A percentile compares a stretch with the other conserved stretches of the same genome.
Evolutionary conservation across 2,113 vertebrate genomes (phyloP).

Genomic region (Okapia johnstoni): DNA sequence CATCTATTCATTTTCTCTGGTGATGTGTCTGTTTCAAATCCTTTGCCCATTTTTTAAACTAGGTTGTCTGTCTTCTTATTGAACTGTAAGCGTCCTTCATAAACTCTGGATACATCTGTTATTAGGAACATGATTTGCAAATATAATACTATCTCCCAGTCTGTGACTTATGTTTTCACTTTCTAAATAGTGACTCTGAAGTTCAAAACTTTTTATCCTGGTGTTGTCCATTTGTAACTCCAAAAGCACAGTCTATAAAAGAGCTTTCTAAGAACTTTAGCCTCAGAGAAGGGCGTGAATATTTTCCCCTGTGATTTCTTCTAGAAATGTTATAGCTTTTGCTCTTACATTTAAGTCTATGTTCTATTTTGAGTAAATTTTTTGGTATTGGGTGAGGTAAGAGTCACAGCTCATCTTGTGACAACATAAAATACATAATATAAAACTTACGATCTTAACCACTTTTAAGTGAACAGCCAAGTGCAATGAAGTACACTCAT

Average conservation of each 20-base stretch:
- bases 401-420: not conserved
- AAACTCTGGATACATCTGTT: not conserved
- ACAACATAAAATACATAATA: not conserved
- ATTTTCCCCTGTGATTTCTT: not conserved
- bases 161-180: not conserved
- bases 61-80: not conserved
- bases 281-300: not conserved
- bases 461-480: not conserved
- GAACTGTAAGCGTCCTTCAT: not conserved
- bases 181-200: not conserved
- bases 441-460: not conserved
- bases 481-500: not conserved
- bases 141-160: not conserved
- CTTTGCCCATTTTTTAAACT: not conserved
- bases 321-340: not conserved
- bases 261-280: not conserved
- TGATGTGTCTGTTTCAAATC: not conserved
- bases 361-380: not conserved
- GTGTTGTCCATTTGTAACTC: not conserved
- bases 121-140: not conserved
- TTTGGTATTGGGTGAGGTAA: not conserved
- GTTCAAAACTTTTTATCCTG: not conserved
- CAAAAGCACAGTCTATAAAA: not conserved
- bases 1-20: not conserved
- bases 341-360: not conserved